Percentiles rank a stretch among this genome's conserved stretches.
phyloP scores from a whole-genome alignment of 2,797 vertebrate genomes.

The Poecilia velifera region DNA sequence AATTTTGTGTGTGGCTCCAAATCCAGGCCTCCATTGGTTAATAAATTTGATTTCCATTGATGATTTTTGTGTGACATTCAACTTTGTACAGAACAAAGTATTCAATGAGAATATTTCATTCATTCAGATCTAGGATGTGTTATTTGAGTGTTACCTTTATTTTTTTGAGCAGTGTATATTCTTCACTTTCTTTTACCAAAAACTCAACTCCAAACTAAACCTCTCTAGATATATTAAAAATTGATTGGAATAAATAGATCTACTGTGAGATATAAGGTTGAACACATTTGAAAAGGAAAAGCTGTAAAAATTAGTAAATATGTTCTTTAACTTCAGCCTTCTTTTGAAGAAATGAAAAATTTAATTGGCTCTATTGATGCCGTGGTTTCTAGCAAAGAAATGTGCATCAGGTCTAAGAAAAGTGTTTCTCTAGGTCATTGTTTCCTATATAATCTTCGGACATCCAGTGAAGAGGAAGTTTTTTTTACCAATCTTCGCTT shows the following conservation, averaged over 20 bases:
- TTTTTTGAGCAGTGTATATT: neutral
- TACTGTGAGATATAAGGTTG: neutral
- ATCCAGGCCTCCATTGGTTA: no score
- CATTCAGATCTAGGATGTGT: no score
- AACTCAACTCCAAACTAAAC: neutral
- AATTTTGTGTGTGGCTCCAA: no score
- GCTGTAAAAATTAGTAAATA: neutral
- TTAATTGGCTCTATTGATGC: neutral
- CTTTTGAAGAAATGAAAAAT: neutral
- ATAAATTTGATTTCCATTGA: no score
- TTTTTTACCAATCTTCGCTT: neutral
- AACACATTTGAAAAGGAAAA: neutral
- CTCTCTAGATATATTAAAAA: neutral
- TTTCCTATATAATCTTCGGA: neutral
- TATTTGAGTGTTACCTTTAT: no score
- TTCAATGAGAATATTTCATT: no score
- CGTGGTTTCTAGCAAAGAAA: neutral
- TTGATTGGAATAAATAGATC: neutral
- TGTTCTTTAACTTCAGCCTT: no score
- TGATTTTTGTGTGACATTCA: no score
- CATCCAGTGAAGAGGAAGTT: neutral
- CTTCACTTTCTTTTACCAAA: neutral
- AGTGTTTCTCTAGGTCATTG: neutral
- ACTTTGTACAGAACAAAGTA: no score
- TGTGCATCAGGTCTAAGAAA: neutral